Base-by-base conservation (phyloP, 2,113 vertebrate species). In the Odocoileus hemionus region DNA sequence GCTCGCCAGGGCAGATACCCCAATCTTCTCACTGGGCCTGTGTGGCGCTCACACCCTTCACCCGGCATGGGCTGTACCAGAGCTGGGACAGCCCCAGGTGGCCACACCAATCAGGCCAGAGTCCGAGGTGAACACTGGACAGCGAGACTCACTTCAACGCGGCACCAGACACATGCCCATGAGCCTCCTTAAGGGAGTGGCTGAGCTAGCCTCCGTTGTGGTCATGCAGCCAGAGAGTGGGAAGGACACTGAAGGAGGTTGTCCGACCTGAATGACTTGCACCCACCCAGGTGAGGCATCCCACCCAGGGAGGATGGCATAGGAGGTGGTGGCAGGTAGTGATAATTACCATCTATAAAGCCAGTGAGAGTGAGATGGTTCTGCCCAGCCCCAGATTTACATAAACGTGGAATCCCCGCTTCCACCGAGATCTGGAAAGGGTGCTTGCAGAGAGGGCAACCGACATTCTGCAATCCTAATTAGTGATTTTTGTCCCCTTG, bases 401-500 rank as follows among this genome's bases (percentile, higher is more conserved):
- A 99, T 99, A 98, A 98, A 98, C 96, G 97, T 94, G 96, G 95
- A 95, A 74, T 98, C 98, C 98, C 96, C 61, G 96, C 98, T 98
- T 98, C 98, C 97, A 98, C 98, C 91, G 57, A 94, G 98, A 98
- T 98, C 98, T 99, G 99, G 96, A 98, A 99, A 99, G 99, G 98
- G 99, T 99, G 98, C 99, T 99, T 98, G 98, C 99, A 97, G 98
- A 99, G 99, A 99, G 98, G 98, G 98, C 98, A 99, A 99, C 99
- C 98, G 99, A 99, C 99, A 98, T 98, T 99, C 99, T 99, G 99
- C 99, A 98, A 98, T 98, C 98, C 99, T 99, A 99, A 99, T 99
- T 99, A 99, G 99, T 99, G 99, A 99, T 99, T 99, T 99, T 99
- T 99, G 99, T 99, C 99, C 99, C 99, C 99, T 99, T 99, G 98